A percentile compares a stretch with the other conserved stretches of the same genome.
These are phyloP conservation scores for Dreissena polymorpha DNA, from an alignment of 1,140 invertebrate species.

Conservation along the genomic window DNA sequence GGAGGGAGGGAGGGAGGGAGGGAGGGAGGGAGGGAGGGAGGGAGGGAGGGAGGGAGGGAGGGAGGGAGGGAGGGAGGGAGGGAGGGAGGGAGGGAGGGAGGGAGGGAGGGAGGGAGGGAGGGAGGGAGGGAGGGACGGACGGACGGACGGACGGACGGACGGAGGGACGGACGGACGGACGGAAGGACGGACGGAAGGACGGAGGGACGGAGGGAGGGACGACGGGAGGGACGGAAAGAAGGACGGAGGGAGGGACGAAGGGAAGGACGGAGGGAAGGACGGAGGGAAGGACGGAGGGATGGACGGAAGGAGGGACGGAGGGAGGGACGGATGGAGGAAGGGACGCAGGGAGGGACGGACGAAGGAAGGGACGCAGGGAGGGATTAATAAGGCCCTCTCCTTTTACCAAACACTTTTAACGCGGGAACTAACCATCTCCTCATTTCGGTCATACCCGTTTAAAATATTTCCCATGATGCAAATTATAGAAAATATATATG, in stretches of 20 bases:
- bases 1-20: slow-evolving; percentile 33
- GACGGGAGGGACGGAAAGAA: background rate
- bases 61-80: slow-evolving; percentile 14
- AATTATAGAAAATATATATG: too few species aligned
- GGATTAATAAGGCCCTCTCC: too few species aligned
- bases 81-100: background rate
- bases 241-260: slow-evolving; percentile 4
- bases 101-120: slow-evolving; percentile 2
- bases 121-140: slow-evolving; percentile 1
- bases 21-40: slow-evolving; percentile 10
- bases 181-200: slow-evolving; percentile 13
- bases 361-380: too few species aligned
- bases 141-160: slow-evolving; percentile 6
- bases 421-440: too few species aligned
- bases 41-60: slow-evolving; percentile 20
- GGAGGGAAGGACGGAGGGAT: too few species aligned
- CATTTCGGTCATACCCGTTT: too few species aligned
- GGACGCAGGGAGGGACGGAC: too few species aligned
- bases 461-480: too few species aligned
- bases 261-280: too few species aligned
- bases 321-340: too few species aligned
- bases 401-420: too few species aligned
- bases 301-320: too few species aligned
- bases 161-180: background rate
- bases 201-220: background rate